Evolutionary conservation across 2,113 vertebrate species (phyloP).

Genomic region (Callionymus lyra): DNA sequence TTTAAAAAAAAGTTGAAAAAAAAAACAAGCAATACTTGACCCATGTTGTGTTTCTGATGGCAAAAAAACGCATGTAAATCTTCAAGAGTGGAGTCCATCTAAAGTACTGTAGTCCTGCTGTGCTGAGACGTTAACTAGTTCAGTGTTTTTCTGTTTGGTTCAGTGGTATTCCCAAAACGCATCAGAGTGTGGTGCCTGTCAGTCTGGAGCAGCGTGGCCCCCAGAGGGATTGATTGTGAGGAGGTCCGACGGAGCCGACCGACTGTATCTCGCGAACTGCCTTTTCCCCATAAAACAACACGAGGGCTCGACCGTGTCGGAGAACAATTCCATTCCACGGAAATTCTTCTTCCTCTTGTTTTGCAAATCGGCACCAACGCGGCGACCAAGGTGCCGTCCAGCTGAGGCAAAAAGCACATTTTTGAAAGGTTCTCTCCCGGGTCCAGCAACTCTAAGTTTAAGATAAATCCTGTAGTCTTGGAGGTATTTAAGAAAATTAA

Average conservation of each 20-base stretch:
- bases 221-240: conserved; percentile 29
- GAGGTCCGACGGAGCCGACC: conserved; percentile 18
- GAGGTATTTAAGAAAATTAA: too few species aligned
- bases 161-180: conserved; percentile 38
- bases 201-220: conserved; percentile 28
- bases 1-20: conserved; percentile 18
- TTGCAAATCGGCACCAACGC: not conserved
- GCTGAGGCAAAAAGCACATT: too few species aligned
- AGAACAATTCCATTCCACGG: conserved; percentile 2
- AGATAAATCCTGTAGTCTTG: too few species aligned
- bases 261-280: conserved; percentile 13
- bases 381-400: too few species aligned
- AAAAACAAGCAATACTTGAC: conserved; percentile 52
- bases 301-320: conserved; percentile 1
- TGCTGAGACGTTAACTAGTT: conserved; percentile 37
- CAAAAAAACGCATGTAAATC: conserved; percentile 34
- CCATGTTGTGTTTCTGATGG: conserved; percentile 21
- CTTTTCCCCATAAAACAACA: conserved; percentile 7
- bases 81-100: conserved; percentile 39
- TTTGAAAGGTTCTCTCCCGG: too few species aligned
- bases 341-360: not conserved
- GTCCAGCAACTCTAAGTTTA: too few species aligned
- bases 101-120: conserved; percentile 36
- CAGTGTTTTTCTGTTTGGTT: conserved; percentile 47
- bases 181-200: conserved; percentile 25